These are phyloP conservation scores for Pampus argenteus DNA, from an alignment of 2,797 vertebrate species.

Conservation along the genomic window DNA sequence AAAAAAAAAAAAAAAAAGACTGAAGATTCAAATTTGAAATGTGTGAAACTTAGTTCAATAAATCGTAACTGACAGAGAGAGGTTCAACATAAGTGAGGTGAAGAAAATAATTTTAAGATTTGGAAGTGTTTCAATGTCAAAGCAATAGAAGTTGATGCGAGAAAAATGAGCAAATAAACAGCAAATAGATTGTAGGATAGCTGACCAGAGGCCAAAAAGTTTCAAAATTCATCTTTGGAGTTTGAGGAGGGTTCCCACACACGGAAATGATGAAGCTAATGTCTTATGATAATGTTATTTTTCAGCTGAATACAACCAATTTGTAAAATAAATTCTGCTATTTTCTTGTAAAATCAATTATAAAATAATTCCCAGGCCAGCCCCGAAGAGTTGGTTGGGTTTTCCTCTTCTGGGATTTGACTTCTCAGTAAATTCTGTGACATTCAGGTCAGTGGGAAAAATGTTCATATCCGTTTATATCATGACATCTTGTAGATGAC, in stretches of 20 bases:
- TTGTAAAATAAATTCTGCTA: not conserved
- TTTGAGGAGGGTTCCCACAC: not conserved
- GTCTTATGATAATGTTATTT: not conserved
- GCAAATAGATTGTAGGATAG: not conserved
- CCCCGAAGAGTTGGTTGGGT: not conserved
- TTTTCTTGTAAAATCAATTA: not conserved
- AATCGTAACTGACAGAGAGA: not conserved
- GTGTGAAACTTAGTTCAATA: not conserved
- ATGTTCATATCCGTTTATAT: not conserved
- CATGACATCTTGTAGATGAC: not conserved
- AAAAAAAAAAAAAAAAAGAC: too few species aligned
- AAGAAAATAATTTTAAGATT: conserved; percentile 15
- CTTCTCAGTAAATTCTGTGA: not conserved
- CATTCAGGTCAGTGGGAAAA: conserved; percentile 2
- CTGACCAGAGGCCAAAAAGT: not conserved
- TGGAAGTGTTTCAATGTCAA: conserved; percentile 16
- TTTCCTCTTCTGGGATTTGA: not conserved
- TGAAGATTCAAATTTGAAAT: not conserved
- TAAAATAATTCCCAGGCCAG: not conserved
- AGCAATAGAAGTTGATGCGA: conserved; percentile 14
- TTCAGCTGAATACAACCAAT: not conserved
- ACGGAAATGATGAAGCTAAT: not conserved
- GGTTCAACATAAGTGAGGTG: conserved; percentile 25
- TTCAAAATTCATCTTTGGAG: not conserved
- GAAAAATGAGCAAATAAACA: conserved; percentile 28